Conservation (phyloP, 2,113 vertebrate species). For the Passer montanus region DNA sequence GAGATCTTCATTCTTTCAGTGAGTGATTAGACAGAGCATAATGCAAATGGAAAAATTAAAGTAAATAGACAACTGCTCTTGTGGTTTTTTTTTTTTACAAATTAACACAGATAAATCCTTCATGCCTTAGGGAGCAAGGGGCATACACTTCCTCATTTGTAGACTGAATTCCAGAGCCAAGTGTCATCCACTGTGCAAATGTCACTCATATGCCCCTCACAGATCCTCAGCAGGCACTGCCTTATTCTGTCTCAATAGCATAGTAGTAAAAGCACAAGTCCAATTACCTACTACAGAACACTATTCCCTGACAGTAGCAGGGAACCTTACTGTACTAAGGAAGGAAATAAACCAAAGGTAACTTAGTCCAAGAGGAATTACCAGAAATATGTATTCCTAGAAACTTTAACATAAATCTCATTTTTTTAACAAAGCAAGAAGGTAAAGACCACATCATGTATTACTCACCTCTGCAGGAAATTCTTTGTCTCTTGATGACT, state of each 20-base stretch:
- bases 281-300: not conserved
- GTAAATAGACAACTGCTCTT: not conserved
- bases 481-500: conserved; percentile 52
- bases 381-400: not conserved
- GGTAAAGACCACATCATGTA: not conserved
- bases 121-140: not conserved
- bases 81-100: not conserved
- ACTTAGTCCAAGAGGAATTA: not conserved
- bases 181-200: not conserved
- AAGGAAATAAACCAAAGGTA: not conserved
- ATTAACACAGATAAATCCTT: not conserved
- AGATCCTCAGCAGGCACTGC: not conserved
- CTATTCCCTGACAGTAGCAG: not conserved
- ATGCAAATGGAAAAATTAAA: not conserved
- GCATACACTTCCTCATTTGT: not conserved
- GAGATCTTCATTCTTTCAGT: not conserved
- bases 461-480: conserved; percentile 71
- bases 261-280: not conserved
- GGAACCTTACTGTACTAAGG: not conserved
- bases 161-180: not conserved
- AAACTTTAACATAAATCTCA: not conserved
- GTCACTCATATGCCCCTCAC: not conserved
- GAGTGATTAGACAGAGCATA: not conserved
- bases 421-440: not conserved
- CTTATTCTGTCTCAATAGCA: not conserved